Evolutionary conservation across 2,113 vertebrate species (phyloP).

Genomic region (Recurvirostra avosetta): DNA sequence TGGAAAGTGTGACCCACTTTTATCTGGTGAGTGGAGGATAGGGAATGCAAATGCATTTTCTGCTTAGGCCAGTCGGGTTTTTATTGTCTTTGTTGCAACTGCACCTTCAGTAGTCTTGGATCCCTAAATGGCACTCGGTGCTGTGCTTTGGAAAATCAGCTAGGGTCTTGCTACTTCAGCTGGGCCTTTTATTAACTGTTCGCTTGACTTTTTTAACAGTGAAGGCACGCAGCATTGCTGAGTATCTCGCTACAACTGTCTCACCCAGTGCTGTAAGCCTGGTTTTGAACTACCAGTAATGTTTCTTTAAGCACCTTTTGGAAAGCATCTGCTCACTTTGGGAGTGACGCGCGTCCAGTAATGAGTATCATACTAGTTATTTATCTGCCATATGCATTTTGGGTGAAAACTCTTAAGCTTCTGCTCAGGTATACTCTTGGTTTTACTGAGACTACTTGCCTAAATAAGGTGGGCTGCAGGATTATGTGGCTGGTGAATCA

Average conservation of each 20-base stretch:
- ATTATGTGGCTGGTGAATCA: background rate
- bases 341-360: background rate
- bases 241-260: background rate
- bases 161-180: background rate
- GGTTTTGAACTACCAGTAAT: background rate
- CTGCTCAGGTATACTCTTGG: background rate
- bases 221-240: background rate
- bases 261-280: background rate
- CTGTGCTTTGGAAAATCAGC: background rate
- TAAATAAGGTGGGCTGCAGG: background rate
- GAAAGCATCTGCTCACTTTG: background rate
- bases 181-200: background rate
- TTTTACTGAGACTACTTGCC: background rate
- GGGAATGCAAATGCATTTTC: background rate
- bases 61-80: background rate
- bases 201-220: background rate
- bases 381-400: background rate
- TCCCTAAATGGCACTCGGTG: background rate
- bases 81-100: background rate
- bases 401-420: background rate
- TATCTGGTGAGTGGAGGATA: background rate
- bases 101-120: background rate
- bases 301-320: background rate
- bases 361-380: background rate
- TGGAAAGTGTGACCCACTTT: background rate